These are phyloP conservation scores for Polyodon spathula DNA, from an alignment of 2,113 vertebrate genomes.

Conservation along the genomic window DNA sequence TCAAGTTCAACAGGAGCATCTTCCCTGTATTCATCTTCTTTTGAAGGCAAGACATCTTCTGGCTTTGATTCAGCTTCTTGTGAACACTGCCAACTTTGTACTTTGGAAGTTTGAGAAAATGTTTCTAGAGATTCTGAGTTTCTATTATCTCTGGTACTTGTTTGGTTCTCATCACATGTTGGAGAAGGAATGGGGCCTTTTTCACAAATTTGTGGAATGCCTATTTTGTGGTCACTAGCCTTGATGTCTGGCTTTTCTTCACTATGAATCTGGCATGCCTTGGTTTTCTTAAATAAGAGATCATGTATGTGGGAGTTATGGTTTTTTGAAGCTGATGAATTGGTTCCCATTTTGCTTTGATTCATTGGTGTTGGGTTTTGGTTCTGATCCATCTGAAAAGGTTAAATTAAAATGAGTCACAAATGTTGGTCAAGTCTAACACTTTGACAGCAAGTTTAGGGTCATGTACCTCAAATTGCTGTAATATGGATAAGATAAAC, in stretches of 20 bases:
- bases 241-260: constrained; percentile 4
- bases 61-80: constrained; percentile 32
- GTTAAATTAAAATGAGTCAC: too few relatives aligned
- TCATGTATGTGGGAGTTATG: constrained; percentile 34
- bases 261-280: constrained; percentile 13
- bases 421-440: too few relatives aligned
- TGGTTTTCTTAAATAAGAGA: constrained; percentile 15
- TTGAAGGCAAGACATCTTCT: constrained; percentile 12
- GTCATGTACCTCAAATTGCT: too few relatives aligned
- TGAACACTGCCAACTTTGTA: constrained; percentile 35
- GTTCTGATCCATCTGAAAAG: too few relatives aligned
- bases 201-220: constrained; percentile 10
- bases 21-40: constrained; percentile 9
- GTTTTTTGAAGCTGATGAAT: too few relatives aligned
- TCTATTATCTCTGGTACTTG: constrained; percentile 12
- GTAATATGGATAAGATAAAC: too few relatives aligned
- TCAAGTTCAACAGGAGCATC: not conserved
- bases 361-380: too few relatives aligned
- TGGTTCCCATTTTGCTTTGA: too few relatives aligned
- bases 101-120: constrained; percentile 40
- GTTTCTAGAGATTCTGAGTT: constrained; percentile 27
- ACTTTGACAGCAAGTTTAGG: too few relatives aligned
- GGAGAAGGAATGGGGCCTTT: constrained; percentile 14
- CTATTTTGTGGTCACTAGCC: not conserved
- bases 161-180: constrained; percentile 19